A percentile compares a stretch with the other conserved stretches of the same genome.
Evolutionary conservation across 2,888 invertebrate genomes (phyloP).

Genomic region (Caenorhabditis japonica): DNA sequence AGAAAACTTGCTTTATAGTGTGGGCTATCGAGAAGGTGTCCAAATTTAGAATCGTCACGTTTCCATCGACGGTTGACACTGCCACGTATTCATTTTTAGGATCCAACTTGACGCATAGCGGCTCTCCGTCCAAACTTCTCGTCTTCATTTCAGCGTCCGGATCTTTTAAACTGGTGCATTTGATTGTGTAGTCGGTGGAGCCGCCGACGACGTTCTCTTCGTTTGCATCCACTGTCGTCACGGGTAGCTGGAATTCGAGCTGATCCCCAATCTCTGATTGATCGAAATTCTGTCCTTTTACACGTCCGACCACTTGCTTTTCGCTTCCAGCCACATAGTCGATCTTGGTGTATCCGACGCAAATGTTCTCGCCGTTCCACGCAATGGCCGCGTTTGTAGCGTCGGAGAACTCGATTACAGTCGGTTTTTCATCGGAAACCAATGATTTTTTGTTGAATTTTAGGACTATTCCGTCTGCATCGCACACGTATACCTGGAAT

Average conservation of each 20-base stretch:
- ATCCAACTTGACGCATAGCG: slow-evolving; percentile 42
- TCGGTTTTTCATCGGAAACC: slow-evolving; percentile 10
- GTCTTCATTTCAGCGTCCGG: slow-evolving; percentile 19
- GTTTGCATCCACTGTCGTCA: slow-evolving; percentile 41
- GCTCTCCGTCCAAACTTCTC: slow-evolving; percentile 30
- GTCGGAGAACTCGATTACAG: slow-evolving; percentile 22
- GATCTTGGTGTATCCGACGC: slow-evolving; percentile 30
- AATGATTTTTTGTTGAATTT: slow-evolving; percentile 36
- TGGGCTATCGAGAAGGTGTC: slow-evolving; percentile 19
- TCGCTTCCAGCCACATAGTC: slow-evolving; percentile 37
- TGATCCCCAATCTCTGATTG: slow-evolving; percentile 7
- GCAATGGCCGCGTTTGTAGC: slow-evolving; percentile 32
- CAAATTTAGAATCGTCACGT: slow-evolving; percentile 35
- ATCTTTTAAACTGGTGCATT: slow-evolving; percentile 14
- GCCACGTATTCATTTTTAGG: slow-evolving; percentile 46
- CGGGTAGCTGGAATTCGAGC: slow-evolving; percentile 44
- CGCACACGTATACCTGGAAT: slow-evolving; percentile 45
- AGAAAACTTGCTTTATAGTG: slow-evolving; percentile 31
- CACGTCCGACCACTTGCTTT: slow-evolving; percentile 37
- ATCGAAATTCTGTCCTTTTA: slow-evolving; percentile 16
- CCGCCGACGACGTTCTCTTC: slow-evolving; percentile 46
- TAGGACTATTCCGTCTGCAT: slow-evolving; percentile 32
- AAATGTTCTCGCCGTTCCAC: slow-evolving; percentile 31
- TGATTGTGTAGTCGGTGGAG: slow-evolving; percentile 48
- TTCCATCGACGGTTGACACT: slow-evolving; percentile 53